A percentile compares a stretch with the other conserved stretches of the same genome.
Evolutionary conservation across 2,113 vertebrate genomes (phyloP).

Genomic region (Heterochromis multidens): DNA sequence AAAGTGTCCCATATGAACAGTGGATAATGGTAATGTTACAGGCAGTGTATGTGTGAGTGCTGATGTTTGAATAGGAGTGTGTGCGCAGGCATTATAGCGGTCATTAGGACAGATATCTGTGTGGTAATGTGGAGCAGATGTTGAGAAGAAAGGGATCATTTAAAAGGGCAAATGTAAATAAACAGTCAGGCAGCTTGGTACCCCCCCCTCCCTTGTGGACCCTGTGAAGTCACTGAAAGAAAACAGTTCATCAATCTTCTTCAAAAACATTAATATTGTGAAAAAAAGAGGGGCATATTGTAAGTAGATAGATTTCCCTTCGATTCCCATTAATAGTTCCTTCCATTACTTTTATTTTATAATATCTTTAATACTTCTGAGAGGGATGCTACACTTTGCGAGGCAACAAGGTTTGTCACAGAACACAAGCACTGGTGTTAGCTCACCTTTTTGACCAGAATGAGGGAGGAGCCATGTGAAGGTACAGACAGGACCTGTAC

Average conservation of each 20-base stretch:
- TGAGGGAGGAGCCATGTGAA: conserved; percentile 19
- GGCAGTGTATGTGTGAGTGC: conserved; percentile 14
- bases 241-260: conserved; percentile 81
- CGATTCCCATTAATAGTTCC: neutral
- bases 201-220: conserved; percentile 56
- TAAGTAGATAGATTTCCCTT: conserved; percentile 3
- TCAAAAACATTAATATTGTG: conserved; percentile 65
- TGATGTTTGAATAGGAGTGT: conserved; percentile 20
- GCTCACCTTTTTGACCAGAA: conserved; percentile 40
- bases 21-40: conserved; percentile 53
- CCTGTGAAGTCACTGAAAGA: conserved; percentile 75
- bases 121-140: conserved; percentile 80
- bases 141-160: conserved; percentile 78
- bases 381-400: neutral
- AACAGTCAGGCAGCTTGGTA: conserved; percentile 64
- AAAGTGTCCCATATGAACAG: conserved; percentile 67
- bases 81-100: conserved; percentile 58
- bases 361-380: neutral
- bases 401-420: neutral
- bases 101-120: conserved; percentile 76
- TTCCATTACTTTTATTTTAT: neutral
- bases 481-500: conserved; percentile 27
- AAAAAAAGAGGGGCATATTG: conserved; percentile 54
- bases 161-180: conserved; percentile 81
- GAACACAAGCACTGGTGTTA: conserved; percentile 4